These are phyloP conservation scores for Ferrisia virgata DNA, from an alignment of 2,888 invertebrate genomes.

Conservation along the genomic window DNA sequence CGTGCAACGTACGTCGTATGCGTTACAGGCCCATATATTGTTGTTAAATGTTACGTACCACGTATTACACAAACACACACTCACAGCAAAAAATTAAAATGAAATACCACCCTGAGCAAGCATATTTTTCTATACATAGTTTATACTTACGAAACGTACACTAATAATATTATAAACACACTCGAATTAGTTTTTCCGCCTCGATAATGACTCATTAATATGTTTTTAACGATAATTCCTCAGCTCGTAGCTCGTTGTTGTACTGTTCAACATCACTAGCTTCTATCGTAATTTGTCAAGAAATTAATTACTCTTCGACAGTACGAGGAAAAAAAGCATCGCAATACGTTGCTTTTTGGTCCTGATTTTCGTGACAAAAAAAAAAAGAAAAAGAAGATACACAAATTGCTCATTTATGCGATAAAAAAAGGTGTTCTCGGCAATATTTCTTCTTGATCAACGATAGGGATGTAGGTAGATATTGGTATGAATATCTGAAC, in stretches of 20 bases:
- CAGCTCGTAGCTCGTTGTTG: no score
- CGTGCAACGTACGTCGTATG: background rate
- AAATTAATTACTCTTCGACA: background rate
- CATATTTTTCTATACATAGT: background rate
- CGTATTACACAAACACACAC: no score
- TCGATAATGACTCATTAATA: background rate
- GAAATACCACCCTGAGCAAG: background rate
- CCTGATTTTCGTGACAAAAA: no score
- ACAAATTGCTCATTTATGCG: no score
- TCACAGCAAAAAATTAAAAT: background rate
- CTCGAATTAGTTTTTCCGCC: background rate
- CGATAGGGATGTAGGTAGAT: no score
- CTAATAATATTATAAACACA: background rate
- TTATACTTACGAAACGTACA: background rate
- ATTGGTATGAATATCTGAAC: no score
- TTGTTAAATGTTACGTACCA: background rate
- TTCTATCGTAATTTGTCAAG: background rate
- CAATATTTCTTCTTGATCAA: no score
- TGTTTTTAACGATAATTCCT: background rate
- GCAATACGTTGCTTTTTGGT: no score
- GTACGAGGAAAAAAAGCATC: no score
- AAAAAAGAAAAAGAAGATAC: no score
- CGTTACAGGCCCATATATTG: no score
- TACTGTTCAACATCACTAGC: background rate
- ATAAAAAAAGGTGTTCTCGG: no score